Conservation (phyloP, 2,113 vertebrate genomes). For the Cryptoleucopteryx plumbea region DNA sequence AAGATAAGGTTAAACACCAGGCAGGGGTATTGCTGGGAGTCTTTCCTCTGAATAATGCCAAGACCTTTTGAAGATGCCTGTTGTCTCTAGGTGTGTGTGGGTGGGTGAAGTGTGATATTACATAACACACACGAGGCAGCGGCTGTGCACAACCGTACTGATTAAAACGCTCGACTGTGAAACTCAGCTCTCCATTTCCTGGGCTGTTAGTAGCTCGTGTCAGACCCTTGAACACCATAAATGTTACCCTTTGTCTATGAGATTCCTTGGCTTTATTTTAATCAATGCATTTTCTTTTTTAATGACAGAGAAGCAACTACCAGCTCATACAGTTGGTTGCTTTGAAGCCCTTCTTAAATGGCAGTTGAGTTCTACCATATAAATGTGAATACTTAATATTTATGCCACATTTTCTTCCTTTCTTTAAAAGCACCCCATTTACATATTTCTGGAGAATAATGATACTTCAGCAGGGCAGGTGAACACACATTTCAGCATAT, state of each 20-base stretch:
- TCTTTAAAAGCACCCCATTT: conserved; percentile 30
- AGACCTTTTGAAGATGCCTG: conserved; percentile 50
- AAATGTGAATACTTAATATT: conserved; percentile 29
- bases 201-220: neutral
- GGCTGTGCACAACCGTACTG: conserved; percentile 18
- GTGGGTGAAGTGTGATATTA: conserved; percentile 53
- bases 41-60: conserved; percentile 46
- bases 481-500: conserved; percentile 24
- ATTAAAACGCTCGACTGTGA: neutral
- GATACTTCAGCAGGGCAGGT: conserved; percentile 53
- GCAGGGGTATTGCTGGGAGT: conserved; percentile 24
- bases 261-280: conserved; percentile 21
- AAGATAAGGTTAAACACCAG: conserved; percentile 38
- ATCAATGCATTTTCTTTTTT: conserved; percentile 10
- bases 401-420: neutral
- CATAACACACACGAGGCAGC: conserved; percentile 40
- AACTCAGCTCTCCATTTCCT: conserved; percentile 20
- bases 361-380: neutral
- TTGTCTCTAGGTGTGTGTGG: conserved; percentile 48
- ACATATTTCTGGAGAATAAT: conserved; percentile 49
- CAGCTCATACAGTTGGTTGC: neutral
- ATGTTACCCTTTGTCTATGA: conserved; percentile 20
- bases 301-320: neutral
- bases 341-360: conserved; percentile 13
- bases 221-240: neutral